Conservation (phyloP, 2,113 vertebrate species). For the Dromiciops gliroides region DNA sequence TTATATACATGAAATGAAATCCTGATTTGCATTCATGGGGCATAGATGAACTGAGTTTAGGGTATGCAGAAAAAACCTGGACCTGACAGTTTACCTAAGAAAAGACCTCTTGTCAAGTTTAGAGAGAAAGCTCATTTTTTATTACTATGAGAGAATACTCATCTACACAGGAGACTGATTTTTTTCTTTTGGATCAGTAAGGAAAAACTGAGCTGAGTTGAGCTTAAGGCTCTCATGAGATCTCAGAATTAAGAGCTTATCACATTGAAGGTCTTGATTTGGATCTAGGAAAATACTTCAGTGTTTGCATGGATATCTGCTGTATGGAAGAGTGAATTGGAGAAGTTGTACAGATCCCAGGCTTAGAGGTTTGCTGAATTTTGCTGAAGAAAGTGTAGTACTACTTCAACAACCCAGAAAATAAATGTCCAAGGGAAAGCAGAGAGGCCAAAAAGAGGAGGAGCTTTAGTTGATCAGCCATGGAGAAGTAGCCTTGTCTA, state of each 20-base stretch:
- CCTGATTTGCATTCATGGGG: no score
- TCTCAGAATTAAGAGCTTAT: neutral
- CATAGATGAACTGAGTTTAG: neutral
- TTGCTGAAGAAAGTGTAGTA: neutral
- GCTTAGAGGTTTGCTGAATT: neutral
- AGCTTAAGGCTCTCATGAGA: neutral
- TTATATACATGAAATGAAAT: neutral
- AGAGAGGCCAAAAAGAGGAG: no score
- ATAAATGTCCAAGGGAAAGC: no score
- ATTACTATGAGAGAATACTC: neutral
- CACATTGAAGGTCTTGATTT: neutral
- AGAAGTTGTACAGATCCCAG: neutral
- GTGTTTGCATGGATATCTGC: neutral
- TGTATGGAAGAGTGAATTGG: neutral
- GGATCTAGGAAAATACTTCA: neutral
- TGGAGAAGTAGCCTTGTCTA: no score
- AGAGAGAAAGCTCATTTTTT: neutral
- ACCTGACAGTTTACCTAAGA: neutral
- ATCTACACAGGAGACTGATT: neutral
- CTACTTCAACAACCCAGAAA: no score
- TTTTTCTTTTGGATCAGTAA: neutral
- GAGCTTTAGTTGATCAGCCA: no score
- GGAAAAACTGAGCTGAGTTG: neutral
- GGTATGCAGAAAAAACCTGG: neutral
- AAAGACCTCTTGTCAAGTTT: neutral